Evolutionary conservation across 1,140 invertebrate genomes (phyloP), one percentile per base, ranked within the genome.

Genomic region (Agraylea sexmaculata): DNA sequence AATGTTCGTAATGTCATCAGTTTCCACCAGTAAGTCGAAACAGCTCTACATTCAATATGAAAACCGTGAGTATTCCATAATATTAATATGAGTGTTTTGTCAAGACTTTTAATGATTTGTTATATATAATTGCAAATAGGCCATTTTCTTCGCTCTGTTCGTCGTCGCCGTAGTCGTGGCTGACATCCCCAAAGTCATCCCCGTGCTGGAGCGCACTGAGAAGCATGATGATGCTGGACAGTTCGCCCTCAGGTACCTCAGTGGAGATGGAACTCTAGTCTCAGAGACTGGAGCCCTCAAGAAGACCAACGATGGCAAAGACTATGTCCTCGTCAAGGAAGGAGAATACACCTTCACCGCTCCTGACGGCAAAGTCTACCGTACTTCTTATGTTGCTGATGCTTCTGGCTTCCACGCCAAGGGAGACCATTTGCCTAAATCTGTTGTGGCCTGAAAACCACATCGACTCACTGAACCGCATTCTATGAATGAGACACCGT

Each of bases 351-450:
- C 29, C 32, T 44, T 37, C 42, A 30, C 13, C 20, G 30, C 37
- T 2, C 17, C 23, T 11, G 38, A 47, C 22, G 46, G 46, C 3
- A 13, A 44, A 23, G 10, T 34, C 37, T 41, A 27, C 42, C 31
- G 38, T 28, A 37, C 34, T 42, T 37, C 27, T 19, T 47, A 41
- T 33, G 23, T 41, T 2, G 41, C 46, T 28, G 46, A 47, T 20
- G 30, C 40, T 13, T 20, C 20, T 2, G 46, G 46, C 23, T 47
- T 47, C 42, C 33, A 36, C 23, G 42, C 36, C 28, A 23, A 43
- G 17, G 53, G 59, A 10, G 55, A 51, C 8, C 56, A 59, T 45
- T 45, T 63, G 10, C 60, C 61, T 18, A 42, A 42, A 15, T 33
- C 35, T 20, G 40, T 47, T 19, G 40, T 42, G n/a, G 40, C 46